These are phyloP conservation scores for Ladona fulva DNA, from an alignment of 1,140 invertebrate genomes.

Conservation along the genomic window DNA sequence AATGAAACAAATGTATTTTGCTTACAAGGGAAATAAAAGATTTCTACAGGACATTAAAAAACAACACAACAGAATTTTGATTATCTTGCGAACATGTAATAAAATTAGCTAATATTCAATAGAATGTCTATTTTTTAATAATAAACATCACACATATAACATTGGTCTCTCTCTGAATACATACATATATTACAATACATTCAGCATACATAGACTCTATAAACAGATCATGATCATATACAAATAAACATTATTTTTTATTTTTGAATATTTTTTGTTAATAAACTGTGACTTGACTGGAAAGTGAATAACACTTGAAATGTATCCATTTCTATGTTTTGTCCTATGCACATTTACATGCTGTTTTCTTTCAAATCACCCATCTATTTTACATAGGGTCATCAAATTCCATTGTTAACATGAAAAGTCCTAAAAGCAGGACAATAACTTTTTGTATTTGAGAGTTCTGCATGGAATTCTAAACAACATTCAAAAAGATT, in stretches of 20 bases:
- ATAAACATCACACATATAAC: neutral
- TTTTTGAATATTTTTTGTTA: neutral
- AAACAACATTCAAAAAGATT: neutral
- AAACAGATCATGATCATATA: conserved; percentile 3
- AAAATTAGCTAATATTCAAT: neutral
- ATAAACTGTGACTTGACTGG: neutral
- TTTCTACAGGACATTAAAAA: neutral
- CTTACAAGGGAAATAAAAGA: neutral
- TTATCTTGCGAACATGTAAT: neutral
- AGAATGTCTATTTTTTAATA: neutral
- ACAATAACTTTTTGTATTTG: too few species aligned
- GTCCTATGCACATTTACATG: neutral
- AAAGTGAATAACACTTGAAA: neutral
- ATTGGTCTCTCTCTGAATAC: neutral
- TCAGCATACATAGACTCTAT: conserved; percentile 9
- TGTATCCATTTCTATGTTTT: neutral
- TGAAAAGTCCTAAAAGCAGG: too few species aligned
- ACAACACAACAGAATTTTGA: neutral
- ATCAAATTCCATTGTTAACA: too few species aligned
- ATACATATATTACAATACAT: conserved; percentile 9
- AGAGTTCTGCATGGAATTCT: neutral
- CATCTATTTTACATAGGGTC: too few species aligned
- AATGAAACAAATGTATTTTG: neutral
- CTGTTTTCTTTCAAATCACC: neutral
- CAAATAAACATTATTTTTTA: neutral